These are phyloP conservation scores for Mythimna ferrago DNA, from an alignment of 2,888 invertebrate species.

Conservation along the genomic window DNA sequence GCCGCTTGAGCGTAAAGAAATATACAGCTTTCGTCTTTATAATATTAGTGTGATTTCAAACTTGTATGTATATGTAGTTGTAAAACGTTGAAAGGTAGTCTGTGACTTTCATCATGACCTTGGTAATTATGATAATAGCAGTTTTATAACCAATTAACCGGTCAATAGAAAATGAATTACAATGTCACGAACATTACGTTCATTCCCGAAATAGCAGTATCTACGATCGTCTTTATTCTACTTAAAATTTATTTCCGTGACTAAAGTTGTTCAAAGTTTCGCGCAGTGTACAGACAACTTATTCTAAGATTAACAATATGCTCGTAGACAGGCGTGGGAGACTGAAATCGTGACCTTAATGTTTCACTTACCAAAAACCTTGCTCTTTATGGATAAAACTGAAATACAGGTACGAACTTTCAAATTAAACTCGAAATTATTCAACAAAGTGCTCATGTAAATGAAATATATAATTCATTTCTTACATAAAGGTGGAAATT, in stretches of 20 bases:
- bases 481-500: conserved; percentile 50
- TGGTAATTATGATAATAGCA: conserved; percentile 12
- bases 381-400: conserved; percentile 45
- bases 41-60: background rate
- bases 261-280: conserved; percentile 29
- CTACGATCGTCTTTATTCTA: conserved; percentile 18
- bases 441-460: conserved; percentile 52
- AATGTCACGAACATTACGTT: conserved; percentile 28
- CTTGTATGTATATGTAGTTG: background rate
- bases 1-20: no score
- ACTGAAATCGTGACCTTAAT: conserved; percentile 49
- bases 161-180: conserved; percentile 11
- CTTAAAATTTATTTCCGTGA: conserved; percentile 40
- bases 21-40: no score
- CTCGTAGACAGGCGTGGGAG: conserved; percentile 36
- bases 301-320: conserved; percentile 42
- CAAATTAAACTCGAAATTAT: conserved; percentile 51
- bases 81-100: background rate
- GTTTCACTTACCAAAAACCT: conserved; percentile 48
- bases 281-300: conserved; percentile 36
- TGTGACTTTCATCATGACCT: conserved; percentile 1
- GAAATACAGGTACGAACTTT: conserved; percentile 47
- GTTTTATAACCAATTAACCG: background rate
- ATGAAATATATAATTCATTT: conserved; percentile 56
- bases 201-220: conserved; percentile 13